These are phyloP conservation scores for Syrrhaptes paradoxus DNA, from an alignment of 2,113 vertebrate genomes.

Conservation along the genomic window DNA sequence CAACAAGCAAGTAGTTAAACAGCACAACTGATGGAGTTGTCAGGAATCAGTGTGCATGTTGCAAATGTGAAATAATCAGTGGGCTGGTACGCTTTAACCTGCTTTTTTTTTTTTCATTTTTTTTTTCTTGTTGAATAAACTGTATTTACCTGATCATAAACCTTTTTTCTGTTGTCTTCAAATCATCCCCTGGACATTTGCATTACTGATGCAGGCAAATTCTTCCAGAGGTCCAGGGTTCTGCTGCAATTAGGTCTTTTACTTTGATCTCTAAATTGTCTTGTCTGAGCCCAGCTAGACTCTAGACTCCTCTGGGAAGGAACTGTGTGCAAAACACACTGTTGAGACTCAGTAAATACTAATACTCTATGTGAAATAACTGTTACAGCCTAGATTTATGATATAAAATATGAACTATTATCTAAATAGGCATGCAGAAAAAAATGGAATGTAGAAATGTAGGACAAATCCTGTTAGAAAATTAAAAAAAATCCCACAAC, in stretches of 20 bases:
- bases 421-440: background rate
- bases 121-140: background rate
- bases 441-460: background rate
- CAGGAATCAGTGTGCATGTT: background rate
- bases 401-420: background rate
- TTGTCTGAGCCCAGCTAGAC: background rate
- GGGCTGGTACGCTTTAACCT: background rate
- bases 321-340: background rate
- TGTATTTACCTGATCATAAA: background rate
- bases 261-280: slow-evolving; percentile 8
- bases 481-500: background rate
- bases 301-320: background rate
- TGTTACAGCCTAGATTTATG: background rate
- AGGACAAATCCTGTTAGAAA: background rate
- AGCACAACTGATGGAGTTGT: background rate
- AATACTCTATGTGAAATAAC: background rate
- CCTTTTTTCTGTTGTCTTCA: background rate
- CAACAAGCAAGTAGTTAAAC: background rate
- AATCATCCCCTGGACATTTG: background rate
- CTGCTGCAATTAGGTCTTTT: background rate
- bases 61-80: background rate
- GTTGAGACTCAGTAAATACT: background rate
- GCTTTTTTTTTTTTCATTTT: fast-evolving
- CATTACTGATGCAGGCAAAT: background rate
- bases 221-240: background rate